A percentile compares a stretch with the other conserved stretches of the same genome.
These are phyloP conservation scores for Standfussiana lucernea DNA, from an alignment of 2,888 invertebrate species.

Conservation along the genomic window DNA sequence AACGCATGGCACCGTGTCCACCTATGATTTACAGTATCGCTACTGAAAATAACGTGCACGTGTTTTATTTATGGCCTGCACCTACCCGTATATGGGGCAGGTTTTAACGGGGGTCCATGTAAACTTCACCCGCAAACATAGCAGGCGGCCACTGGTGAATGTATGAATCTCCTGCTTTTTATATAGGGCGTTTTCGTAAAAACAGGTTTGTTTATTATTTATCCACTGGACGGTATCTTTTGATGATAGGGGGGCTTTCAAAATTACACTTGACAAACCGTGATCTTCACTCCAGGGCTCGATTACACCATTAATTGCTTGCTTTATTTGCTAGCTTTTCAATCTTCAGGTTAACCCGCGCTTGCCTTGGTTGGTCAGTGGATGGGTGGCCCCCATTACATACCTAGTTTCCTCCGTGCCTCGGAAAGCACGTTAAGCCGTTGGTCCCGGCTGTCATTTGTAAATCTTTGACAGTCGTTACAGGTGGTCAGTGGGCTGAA, in stretches of 20 bases:
- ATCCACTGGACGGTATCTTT: too few species aligned
- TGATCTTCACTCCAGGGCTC: background rate
- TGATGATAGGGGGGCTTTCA: background rate
- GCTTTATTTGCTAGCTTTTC: too few species aligned
- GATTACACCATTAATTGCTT: too few species aligned
- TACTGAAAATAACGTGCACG: constrained; percentile 56
- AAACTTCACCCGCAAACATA: constrained; percentile 30
- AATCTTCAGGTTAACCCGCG: too few species aligned
- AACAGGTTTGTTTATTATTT: background rate
- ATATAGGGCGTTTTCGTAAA: background rate
- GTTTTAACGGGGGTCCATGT: constrained; percentile 24
- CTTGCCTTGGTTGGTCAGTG: too few species aligned
- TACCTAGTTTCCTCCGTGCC: too few species aligned
- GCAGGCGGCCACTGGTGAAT: background rate
- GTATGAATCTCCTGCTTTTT: background rate
- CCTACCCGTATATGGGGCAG: constrained; percentile 36
- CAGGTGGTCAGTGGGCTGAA: too few species aligned
- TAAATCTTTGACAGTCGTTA: too few species aligned
- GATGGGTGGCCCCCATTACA: too few species aligned
- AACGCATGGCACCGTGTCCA: constrained; percentile 44
- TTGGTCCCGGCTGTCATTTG: too few species aligned
- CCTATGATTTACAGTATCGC: constrained; percentile 59
- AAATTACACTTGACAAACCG: background rate
- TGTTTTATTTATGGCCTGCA: constrained; percentile 58
- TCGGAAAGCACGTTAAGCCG: too few species aligned